Percentiles rank a stretch among this genome's conserved stretches.
Conservation (phyloP, 2,797 vertebrate genomes). For the Yasuhikotakia modesta region DNA sequence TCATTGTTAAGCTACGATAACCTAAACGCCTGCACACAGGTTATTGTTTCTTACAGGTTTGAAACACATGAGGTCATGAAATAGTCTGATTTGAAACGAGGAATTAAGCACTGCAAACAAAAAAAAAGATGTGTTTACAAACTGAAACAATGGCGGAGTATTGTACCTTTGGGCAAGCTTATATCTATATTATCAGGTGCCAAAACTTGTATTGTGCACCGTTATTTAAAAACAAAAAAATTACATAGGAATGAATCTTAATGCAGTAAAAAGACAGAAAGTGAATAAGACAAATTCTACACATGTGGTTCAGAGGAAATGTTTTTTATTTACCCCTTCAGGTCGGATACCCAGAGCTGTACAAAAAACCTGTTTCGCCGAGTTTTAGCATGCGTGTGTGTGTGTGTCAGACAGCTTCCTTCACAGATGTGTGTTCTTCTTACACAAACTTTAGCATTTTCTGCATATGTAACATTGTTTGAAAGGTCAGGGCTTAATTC, state of each 20-base stretch:
- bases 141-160: slow-evolving; percentile 73
- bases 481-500: slow-evolving; percentile 48
- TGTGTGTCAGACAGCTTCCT: slow-evolving; percentile 53
- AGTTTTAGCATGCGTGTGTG: slow-evolving; percentile 51
- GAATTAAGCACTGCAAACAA: slow-evolving; percentile 9
- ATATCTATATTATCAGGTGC: slow-evolving; percentile 81
- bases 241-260: slow-evolving; percentile 78
- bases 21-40: not conserved
- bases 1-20: slow-evolving; percentile 7
- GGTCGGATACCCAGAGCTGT: slow-evolving; percentile 83
- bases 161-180: slow-evolving; percentile 81
- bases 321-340: slow-evolving; percentile 62
- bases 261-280: slow-evolving; percentile 71
- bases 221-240: slow-evolving; percentile 77
- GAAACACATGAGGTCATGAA: not conserved
- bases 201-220: slow-evolving; percentile 78
- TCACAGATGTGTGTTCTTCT: slow-evolving; percentile 20
- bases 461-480: slow-evolving; percentile 60
- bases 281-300: slow-evolving; percentile 41
- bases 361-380: slow-evolving; percentile 70
- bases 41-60: not conserved
- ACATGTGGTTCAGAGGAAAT: slow-evolving; percentile 70
- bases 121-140: slow-evolving; percentile 50
- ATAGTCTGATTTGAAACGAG: slow-evolving; percentile 5
- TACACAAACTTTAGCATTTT: slow-evolving; percentile 49